These are phyloP conservation scores for Gryon sp. DNA, from an alignment of 1,140 invertebrate species.

Conservation along the genomic window DNA sequence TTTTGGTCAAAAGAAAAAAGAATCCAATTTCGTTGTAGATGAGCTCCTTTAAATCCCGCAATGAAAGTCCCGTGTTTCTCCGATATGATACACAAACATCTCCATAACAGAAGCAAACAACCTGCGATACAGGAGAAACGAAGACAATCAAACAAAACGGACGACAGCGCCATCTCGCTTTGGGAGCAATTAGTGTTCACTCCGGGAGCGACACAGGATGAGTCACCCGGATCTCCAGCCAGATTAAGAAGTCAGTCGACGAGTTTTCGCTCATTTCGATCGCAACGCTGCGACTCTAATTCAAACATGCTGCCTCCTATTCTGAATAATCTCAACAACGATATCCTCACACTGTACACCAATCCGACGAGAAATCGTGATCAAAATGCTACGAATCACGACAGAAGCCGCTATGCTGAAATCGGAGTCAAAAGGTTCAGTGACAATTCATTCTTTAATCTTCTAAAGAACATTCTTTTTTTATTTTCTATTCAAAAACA, in stretches of 20 bases:
- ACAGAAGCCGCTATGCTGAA: conserved; percentile 74
- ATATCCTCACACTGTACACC: conserved; percentile 75
- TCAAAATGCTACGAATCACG: conserved; percentile 62
- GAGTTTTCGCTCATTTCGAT: conserved; percentile 47
- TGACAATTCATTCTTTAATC: conserved; percentile 6
- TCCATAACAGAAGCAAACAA: conserved; percentile 32
- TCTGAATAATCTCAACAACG: conserved; percentile 74
- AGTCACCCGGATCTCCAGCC: conserved; percentile 36
- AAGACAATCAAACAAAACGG: neutral
- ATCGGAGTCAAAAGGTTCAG: conserved; percentile 76
- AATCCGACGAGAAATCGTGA: conserved; percentile 67
- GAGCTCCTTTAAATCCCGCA: conserved; percentile 8
- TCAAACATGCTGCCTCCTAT: conserved; percentile 73
- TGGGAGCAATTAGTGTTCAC: conserved; percentile 29
- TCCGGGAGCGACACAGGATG: conserved; percentile 28
- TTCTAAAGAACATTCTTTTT: neutral
- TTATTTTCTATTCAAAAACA: neutral
- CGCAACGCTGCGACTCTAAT: conserved; percentile 40
- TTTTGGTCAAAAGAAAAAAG: too few species aligned
- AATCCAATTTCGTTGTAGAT: conserved; percentile 37
- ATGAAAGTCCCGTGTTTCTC: conserved; percentile 55
- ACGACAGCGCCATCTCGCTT: conserved; percentile 29
- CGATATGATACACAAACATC: conserved; percentile 46
- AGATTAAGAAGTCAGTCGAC: conserved; percentile 32
- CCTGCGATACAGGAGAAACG: conserved; percentile 1